These are phyloP conservation scores for Stenodera caucasica DNA, from an alignment of 2,888 invertebrate genomes.

Conservation along the genomic window DNA sequence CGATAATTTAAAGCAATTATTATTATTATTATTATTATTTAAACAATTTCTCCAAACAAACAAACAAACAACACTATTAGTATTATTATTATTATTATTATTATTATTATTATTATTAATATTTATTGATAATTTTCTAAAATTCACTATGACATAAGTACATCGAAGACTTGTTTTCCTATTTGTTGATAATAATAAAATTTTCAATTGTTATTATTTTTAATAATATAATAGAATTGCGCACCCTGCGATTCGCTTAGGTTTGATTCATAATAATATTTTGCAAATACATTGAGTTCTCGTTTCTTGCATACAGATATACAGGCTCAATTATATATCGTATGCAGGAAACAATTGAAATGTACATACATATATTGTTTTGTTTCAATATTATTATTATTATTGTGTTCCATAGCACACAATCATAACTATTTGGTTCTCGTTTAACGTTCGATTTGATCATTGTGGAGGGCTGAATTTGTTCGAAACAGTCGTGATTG, in stretches of 20 bases:
- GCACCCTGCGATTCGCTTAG: constrained; percentile 55
- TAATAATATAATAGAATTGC: constrained; percentile 39
- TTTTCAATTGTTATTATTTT: constrained; percentile 1
- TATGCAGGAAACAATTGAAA: constrained; percentile 36
- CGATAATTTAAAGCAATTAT: constrained; percentile 26
- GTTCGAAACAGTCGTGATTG: not conserved
- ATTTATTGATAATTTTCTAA: not conserved
- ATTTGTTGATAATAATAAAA: not conserved
- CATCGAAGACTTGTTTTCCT: constrained; percentile 13
- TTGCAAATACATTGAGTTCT: constrained; percentile 15
- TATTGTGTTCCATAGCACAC: no score
- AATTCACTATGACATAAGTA: constrained; percentile 27
- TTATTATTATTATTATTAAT: no score
- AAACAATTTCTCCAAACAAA: constrained; percentile 26
- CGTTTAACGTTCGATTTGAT: not conserved
- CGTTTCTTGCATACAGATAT: constrained; percentile 46
- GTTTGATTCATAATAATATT: constrained; percentile 43
- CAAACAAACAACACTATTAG: constrained; percentile 19
- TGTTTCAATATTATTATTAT: no score
- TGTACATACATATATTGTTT: constrained; percentile 5
- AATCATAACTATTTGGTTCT: constrained; percentile 16
- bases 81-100: not conserved
- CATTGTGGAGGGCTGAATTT: not conserved
- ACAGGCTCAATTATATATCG: constrained; percentile 52
- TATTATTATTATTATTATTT: constrained; percentile 10